Percentiles rank a stretch among this genome's conserved stretches.
Evolutionary conservation across 1,140 invertebrate genomes (phyloP).

Genomic region (Zophobas morio): DNA sequence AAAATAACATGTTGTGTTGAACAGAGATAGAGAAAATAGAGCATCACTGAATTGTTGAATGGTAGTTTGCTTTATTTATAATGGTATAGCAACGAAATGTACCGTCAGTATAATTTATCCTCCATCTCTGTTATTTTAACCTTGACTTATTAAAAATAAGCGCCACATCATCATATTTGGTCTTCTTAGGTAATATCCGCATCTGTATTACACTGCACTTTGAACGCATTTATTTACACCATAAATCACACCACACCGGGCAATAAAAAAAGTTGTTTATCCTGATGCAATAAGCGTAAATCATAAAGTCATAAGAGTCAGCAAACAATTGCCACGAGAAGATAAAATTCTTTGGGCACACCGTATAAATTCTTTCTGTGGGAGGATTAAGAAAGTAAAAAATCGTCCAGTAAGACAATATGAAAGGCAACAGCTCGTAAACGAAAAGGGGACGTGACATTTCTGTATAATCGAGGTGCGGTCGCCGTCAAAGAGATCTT

Average conservation of each 20-base stretch:
- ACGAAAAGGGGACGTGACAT: slow-evolving; percentile 38
- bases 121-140: too few relatives aligned
- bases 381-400: slow-evolving; percentile 25
- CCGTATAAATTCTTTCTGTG: slow-evolving; percentile 12
- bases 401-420: slow-evolving; percentile 18
- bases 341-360: slow-evolving; percentile 25
- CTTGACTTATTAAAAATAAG: not conserved
- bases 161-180: not conserved
- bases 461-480: slow-evolving; percentile 45
- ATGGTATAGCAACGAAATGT: too few relatives aligned
- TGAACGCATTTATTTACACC: not conserved
- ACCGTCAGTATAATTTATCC: too few relatives aligned
- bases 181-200: slow-evolving; percentile 17
- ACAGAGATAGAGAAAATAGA: too few relatives aligned
- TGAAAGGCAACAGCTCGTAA: slow-evolving; percentile 1
- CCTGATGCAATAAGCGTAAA: slow-evolving; percentile 29
- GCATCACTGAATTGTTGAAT: too few relatives aligned
- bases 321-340: slow-evolving; percentile 40
- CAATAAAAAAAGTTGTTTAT: slow-evolving; percentile 36
- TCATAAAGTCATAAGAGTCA: slow-evolving; percentile 24
- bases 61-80: too few relatives aligned
- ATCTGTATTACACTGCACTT: slow-evolving; percentile 1
- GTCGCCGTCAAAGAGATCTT: slow-evolving; percentile 39
- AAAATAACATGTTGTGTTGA: too few relatives aligned
- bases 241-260: slow-evolving; percentile 11